A percentile compares a stretch with the other conserved stretches of the same genome.
Conservation (phyloP, 2,113 vertebrate species). For the Nyctibius bracteatus region DNA sequence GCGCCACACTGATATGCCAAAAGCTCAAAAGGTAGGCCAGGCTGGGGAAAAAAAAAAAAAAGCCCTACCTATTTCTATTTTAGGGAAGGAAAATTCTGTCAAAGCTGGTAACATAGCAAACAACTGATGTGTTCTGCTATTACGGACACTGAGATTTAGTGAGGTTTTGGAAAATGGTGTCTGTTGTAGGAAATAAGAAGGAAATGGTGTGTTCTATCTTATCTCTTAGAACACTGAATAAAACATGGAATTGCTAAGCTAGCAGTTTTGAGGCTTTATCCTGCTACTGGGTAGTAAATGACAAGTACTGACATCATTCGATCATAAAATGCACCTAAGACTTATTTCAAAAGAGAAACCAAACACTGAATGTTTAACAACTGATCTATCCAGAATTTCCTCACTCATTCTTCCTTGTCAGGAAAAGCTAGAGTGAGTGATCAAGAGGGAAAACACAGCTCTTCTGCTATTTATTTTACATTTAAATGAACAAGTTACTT, state of each 20-base stretch:
- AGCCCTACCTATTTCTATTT: not conserved
- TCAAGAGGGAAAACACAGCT: not conserved
- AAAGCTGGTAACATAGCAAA: not conserved
- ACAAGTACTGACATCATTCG: not conserved
- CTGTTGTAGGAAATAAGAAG: not conserved
- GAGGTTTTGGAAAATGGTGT: not conserved
- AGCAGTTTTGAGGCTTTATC: not conserved
- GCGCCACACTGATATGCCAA: slow-evolving; percentile 92
- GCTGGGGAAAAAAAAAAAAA: too few species aligned
- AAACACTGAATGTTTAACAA: not conserved
- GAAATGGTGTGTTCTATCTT: not conserved
- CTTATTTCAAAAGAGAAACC: not conserved
- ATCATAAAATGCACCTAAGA: not conserved
- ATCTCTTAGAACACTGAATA: not conserved
- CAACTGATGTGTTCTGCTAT: not conserved
- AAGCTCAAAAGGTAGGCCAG: slow-evolving; percentile 85
- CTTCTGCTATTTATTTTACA: not conserved
- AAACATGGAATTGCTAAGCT: not conserved
- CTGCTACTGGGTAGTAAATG: not conserved
- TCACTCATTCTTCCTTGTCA: not conserved
- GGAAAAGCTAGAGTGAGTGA: not conserved
- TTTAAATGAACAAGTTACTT: not conserved
- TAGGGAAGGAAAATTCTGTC: not conserved
- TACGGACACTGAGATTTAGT: not conserved
- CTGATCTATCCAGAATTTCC: not conserved